phyloP scores from a whole-genome alignment of 2,888 invertebrate species.

The Iphiclides podalirius region DNA sequence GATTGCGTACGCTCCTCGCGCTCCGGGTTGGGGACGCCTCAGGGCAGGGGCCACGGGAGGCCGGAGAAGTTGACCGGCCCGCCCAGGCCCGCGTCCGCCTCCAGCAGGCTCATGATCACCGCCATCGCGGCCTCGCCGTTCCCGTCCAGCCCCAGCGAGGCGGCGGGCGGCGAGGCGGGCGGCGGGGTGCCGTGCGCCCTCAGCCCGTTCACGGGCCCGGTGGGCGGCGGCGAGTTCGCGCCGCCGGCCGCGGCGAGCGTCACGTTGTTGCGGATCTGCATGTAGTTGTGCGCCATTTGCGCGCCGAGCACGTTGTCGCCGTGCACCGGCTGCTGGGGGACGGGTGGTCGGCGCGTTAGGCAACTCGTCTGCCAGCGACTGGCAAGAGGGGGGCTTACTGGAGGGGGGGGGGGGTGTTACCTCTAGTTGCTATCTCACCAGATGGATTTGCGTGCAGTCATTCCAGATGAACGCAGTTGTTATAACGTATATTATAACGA shows the following conservation, averaged over 20 bases:
- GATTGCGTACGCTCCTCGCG: no score
- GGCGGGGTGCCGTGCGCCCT: conserved; percentile 32
- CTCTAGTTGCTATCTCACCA: no score
- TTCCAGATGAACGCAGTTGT: no score
- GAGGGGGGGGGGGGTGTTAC: no score
- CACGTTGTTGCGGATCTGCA: conserved; percentile 58
- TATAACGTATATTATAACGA: no score
- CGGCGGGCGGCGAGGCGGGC: conserved; percentile 46
- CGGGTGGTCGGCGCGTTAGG: no score
- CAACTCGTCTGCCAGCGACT: no score
- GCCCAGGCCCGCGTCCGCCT: conserved; percentile 93
- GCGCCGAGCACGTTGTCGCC: conserved; percentile 50
- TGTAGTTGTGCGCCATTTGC: conserved; percentile 37
- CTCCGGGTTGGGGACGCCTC: no score
- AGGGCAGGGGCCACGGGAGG: conserved; percentile 91
- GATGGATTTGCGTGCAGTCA: no score
- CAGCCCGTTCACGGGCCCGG: conserved; percentile 49
- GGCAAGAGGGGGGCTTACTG: no score
- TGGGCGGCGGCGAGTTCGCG: conserved; percentile 32
- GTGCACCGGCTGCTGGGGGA: no score
- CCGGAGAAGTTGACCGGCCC: conserved; percentile 93
- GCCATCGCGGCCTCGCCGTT: conserved; percentile 96
- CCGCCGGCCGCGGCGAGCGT: conserved; percentile 46
- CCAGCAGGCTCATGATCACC: conserved; percentile 93
- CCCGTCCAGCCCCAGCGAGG: conserved; percentile 79